Base-by-base conservation (phyloP, 2,113 vertebrate genomes). In the Tor tambroides region DNA sequence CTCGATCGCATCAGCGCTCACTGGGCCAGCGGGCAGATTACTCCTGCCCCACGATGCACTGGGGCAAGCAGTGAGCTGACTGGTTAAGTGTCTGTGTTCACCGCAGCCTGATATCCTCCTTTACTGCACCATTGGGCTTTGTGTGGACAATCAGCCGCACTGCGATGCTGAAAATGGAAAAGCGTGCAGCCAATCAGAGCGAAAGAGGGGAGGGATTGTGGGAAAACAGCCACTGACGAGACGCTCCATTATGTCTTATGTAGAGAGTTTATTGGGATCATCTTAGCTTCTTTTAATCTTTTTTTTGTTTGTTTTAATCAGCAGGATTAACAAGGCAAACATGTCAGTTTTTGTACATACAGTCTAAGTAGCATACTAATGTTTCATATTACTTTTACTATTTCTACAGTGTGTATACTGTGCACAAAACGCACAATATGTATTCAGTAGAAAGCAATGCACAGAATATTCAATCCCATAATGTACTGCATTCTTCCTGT, bases 41-140 rank as follows among this genome's bases (percentile, higher is more conserved):
- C 69, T 51, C 63, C 85, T 71, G 63, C 85, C 63, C 69, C 56
- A 19, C 10, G 85, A 46, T 67, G 56, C 79, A 49, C 76, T 49
- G 78, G 23, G 46, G 89, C 75, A 51, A 88, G 84, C 90, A 90
- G 84, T 88, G 84, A 92, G 87, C 91, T 90, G 91, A 92, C 92
- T 92, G 94, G 92, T 94, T 94, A 93, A 94, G 90, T 92, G 92
- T 90, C 92, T 30, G 90, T 81, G 90, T 90, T 93, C 90, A 93
- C 92, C 93, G 88, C 93, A 91, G 92, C 93, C 91, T 92, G 92
- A 93, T 94, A 90, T 94, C 92, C 92, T 90, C 79, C 89, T 95
- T 94, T 93, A 92, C 93, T 95, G 94, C 94, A 93, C 94, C 92
- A 94, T 94, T 95, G 87, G 90, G 89, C 92, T 92, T 91, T 91